Conservation (phyloP, 2,888 invertebrate species). For the Diarsia rubi region DNA sequence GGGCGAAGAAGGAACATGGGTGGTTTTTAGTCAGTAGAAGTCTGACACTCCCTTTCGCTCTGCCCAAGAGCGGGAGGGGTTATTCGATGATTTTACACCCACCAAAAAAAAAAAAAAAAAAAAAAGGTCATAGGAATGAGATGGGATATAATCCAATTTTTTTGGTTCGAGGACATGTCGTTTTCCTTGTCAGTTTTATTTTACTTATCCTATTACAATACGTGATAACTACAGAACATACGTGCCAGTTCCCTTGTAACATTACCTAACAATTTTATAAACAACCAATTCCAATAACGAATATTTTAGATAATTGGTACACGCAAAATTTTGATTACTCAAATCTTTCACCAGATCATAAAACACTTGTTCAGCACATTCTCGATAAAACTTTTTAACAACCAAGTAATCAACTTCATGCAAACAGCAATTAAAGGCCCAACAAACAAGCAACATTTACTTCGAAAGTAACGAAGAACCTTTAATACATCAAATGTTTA, state of each 20-base stretch:
- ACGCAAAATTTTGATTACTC: background rate
- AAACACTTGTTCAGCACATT: conserved; percentile 27
- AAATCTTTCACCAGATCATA: conserved; percentile 12
- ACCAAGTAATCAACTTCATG: conserved; percentile 42
- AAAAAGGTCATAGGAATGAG: too few species aligned
- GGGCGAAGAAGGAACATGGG: too few species aligned
- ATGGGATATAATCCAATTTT: too few species aligned
- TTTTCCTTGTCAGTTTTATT: too few species aligned
- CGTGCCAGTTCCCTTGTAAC: background rate
- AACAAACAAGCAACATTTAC: conserved; percentile 57
- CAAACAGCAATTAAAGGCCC: conserved; percentile 57
- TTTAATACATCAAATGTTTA: conserved; percentile 63
- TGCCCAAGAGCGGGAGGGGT: too few species aligned
- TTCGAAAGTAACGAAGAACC: conserved; percentile 56
- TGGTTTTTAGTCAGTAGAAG: too few species aligned
- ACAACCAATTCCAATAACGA: background rate
- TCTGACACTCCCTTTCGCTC: too few species aligned
- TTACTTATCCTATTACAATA: background rate
- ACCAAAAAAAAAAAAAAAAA: too few species aligned
- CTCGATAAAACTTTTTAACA: conserved; percentile 50
- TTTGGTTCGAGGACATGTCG: too few species aligned
- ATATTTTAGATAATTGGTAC: background rate
- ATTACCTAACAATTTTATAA: background rate
- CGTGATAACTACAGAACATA: background rate
- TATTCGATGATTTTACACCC: too few species aligned